Evolutionary conservation across 2,888 invertebrate species (phyloP).

Genomic region (Phlogophora meticulosa): DNA sequence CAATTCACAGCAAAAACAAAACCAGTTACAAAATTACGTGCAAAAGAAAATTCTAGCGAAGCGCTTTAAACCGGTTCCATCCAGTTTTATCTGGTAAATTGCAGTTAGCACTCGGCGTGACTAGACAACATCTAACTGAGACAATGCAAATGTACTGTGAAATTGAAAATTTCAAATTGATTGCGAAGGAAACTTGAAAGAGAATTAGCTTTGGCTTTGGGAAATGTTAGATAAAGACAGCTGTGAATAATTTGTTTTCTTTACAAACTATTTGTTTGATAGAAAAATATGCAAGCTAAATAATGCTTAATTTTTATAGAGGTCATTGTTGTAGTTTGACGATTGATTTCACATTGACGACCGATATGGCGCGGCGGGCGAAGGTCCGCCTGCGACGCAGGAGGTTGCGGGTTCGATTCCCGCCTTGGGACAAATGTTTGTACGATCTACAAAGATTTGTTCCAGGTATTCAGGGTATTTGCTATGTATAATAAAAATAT

Average conservation of each 20-base stretch:
- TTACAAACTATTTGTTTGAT: slow-evolving; percentile 3
- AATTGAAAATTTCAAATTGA: slow-evolving; percentile 75
- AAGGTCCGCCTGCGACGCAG: too few relatives aligned
- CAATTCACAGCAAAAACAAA: slow-evolving; percentile 20
- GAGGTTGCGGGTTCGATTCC: too few relatives aligned
- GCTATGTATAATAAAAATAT: too few relatives aligned
- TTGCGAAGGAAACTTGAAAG: slow-evolving; percentile 45
- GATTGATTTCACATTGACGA: too few relatives aligned
- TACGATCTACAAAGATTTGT: too few relatives aligned
- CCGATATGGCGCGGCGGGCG: too few relatives aligned
- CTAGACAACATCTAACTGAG: slow-evolving; percentile 63
- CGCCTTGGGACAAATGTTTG: too few relatives aligned
- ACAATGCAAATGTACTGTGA: slow-evolving; percentile 77
- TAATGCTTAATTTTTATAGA: too few relatives aligned
- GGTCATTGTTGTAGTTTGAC: too few relatives aligned
- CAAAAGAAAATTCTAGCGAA: slow-evolving; percentile 52
- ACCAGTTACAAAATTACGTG: slow-evolving; percentile 46
- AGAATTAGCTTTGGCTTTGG: slow-evolving; percentile 51
- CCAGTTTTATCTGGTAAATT: slow-evolving; percentile 63
- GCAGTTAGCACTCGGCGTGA: slow-evolving; percentile 64
- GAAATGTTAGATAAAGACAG: slow-evolving; percentile 12
- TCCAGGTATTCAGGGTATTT: too few relatives aligned
- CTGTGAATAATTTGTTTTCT: not conserved
- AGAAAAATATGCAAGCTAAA: too few relatives aligned
- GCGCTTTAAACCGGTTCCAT: slow-evolving; percentile 39